These are phyloP conservation scores for Zhuqinia jingwanae DNA, from an alignment of 2,888 invertebrate genomes.

Conservation along the genomic window DNA sequence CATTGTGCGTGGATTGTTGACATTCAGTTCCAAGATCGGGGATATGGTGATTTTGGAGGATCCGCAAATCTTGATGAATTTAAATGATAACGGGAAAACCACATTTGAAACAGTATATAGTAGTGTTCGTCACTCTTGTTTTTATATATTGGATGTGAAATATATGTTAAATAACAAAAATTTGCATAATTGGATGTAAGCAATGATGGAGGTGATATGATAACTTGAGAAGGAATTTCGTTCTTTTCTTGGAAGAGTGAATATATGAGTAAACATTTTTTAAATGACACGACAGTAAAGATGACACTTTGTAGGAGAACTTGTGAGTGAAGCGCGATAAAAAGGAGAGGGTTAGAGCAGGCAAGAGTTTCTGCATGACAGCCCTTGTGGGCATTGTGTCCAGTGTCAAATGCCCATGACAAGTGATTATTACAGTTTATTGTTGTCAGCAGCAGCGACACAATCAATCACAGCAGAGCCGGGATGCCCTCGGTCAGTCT, in stretches of 20 bases:
- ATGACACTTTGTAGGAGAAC: slow-evolving; percentile 56
- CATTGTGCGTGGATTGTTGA: too few relatives aligned
- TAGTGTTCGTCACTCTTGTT: too few relatives aligned
- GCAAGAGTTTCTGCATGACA: slow-evolving; percentile 64
- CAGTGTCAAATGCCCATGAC: slow-evolving; percentile 72
- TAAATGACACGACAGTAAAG: too few relatives aligned
- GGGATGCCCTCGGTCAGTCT: slow-evolving; percentile 74
- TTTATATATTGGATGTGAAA: too few relatives aligned
- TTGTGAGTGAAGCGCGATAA: slow-evolving; percentile 17
- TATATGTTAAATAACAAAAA: too few relatives aligned
- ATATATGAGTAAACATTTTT: neutral
- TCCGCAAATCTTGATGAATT: too few relatives aligned
- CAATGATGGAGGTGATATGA: slow-evolving; percentile 25
- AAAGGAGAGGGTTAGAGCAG: slow-evolving; percentile 19
- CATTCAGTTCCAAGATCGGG: too few relatives aligned
- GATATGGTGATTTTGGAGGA: too few relatives aligned
- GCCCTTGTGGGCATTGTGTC: slow-evolving; percentile 65
- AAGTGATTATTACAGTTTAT: slow-evolving; percentile 59
- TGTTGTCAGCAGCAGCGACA: slow-evolving; percentile 68
- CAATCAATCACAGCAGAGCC: slow-evolving; percentile 70
- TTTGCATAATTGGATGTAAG: neutral
- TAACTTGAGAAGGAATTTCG: slow-evolving; percentile 33
- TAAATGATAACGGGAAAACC: too few relatives aligned
- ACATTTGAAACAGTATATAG: too few relatives aligned
- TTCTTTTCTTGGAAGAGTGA: neutral